Evolutionary conservation across 2,888 invertebrate genomes (phyloP).

Genomic region (Muschampia plurimacula): DNA sequence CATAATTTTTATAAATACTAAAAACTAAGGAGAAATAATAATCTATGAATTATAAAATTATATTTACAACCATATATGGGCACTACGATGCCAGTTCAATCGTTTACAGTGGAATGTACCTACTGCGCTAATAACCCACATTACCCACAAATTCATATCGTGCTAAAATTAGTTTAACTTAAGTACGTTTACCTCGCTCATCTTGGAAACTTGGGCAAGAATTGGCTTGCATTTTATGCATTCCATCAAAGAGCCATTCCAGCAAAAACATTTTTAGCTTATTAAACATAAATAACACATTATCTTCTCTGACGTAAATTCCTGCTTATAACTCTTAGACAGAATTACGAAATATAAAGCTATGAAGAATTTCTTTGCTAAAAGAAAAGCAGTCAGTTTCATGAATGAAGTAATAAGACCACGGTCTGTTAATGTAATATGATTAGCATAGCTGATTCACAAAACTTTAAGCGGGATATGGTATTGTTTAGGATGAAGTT

Average conservation of each 20-base stretch:
- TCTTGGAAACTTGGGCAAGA: slow-evolving; percentile 1
- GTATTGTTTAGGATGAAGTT: not conserved
- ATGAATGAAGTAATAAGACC: not conserved
- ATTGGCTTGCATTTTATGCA: slow-evolving; percentile 3
- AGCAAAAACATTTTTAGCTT: not conserved
- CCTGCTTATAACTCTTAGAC: not conserved
- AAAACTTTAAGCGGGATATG: slow-evolving; percentile 8
- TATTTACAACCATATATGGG: slow-evolving; percentile 33
- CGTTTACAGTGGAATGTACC: slow-evolving; percentile 29
- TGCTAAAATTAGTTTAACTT: not conserved
- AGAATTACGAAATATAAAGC: not conserved
- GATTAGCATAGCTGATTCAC: not conserved
- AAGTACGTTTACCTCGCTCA: not conserved
- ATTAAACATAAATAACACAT: slow-evolving; percentile 2
- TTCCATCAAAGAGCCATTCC: not conserved
- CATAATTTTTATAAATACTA: slow-evolving; percentile 41
- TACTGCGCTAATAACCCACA: not conserved
- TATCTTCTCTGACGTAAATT: not conserved
- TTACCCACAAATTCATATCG: not conserved
- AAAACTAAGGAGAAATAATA: slow-evolving; percentile 34
- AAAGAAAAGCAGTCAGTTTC: not conserved
- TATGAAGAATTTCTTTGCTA: too few relatives aligned
- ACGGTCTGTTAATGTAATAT: not conserved
- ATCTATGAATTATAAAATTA: slow-evolving; percentile 35
- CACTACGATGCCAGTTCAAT: slow-evolving; percentile 11